phyloP scores from a whole-genome alignment of 2,797 vertebrate species.

The Eurystomus glaucurus region DNA sequence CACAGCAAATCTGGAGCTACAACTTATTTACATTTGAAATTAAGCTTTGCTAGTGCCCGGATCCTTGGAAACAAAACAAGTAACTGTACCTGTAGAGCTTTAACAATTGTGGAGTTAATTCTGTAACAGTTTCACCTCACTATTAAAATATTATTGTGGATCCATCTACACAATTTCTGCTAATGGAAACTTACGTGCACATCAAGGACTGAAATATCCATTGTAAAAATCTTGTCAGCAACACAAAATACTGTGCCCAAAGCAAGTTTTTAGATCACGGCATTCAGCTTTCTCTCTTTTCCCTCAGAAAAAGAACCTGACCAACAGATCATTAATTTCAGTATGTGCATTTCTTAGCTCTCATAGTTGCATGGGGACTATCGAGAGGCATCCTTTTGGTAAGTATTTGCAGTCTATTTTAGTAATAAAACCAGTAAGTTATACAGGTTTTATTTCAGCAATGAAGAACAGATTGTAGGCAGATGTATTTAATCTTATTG shows the following conservation, averaged over 20 bases:
- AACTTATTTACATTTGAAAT: background rate
- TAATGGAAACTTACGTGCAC: background rate
- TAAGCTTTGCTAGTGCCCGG: background rate
- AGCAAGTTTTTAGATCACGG: background rate
- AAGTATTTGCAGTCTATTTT: background rate
- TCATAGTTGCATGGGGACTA: background rate
- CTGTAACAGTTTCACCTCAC: background rate
- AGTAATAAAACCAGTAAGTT: background rate
- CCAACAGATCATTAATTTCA: background rate
- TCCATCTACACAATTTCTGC: background rate
- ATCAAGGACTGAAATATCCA: background rate
- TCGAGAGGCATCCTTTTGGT: fast-evolving
- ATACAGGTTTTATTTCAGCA: background rate
- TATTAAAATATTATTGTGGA: background rate
- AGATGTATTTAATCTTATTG: background rate
- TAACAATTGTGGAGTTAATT: background rate
- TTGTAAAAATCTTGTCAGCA: background rate
- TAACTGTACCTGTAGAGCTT: background rate
- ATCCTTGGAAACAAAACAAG: background rate
- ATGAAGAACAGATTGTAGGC: background rate
- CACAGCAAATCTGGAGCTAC: background rate
- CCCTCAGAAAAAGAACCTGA: background rate
- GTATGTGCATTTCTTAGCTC: background rate
- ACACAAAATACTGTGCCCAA: background rate
- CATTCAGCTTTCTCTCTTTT: background rate